phyloP scores from a whole-genome alignment of 1,140 invertebrate genomes.

The Platorchestia sp. region DNA sequence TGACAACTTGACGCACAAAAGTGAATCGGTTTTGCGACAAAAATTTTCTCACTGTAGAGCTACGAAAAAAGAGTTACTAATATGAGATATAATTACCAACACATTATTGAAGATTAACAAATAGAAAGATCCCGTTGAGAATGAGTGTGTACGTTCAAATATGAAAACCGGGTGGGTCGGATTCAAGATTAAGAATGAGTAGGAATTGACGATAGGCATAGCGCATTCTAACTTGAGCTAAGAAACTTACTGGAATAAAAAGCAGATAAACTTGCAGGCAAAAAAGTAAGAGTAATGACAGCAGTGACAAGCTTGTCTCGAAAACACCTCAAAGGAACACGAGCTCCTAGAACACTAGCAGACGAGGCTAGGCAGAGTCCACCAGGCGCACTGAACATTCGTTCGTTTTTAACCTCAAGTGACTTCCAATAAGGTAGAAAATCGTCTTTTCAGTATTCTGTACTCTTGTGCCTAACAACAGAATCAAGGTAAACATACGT shows the following conservation, averaged over 20 bases:
- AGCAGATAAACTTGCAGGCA: background rate
- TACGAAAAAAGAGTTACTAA: no score
- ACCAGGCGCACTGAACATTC: background rate
- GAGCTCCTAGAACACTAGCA: background rate
- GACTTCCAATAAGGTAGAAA: background rate
- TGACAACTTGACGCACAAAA: no score
- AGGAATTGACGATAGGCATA: no score
- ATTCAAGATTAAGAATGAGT: background rate
- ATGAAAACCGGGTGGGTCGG: background rate
- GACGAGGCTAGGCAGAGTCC: background rate
- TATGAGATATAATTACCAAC: no score
- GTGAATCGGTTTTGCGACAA: no score
- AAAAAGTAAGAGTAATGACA: background rate
- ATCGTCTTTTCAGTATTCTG: background rate
- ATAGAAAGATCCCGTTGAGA: no score
- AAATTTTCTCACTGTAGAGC: no score
- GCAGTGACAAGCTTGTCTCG: background rate
- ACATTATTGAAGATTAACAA: no score
- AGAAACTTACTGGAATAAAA: background rate
- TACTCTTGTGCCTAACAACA: background rate
- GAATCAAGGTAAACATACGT: background rate
- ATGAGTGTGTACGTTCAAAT: no score
- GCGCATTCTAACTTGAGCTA: background rate
- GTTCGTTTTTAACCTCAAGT: background rate
- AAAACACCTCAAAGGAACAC: background rate